Evolutionary conservation across 2,113 vertebrate genomes (phyloP), one percentile per base, ranked within the genome.

Genomic region (Trichechus manatus): DNA sequence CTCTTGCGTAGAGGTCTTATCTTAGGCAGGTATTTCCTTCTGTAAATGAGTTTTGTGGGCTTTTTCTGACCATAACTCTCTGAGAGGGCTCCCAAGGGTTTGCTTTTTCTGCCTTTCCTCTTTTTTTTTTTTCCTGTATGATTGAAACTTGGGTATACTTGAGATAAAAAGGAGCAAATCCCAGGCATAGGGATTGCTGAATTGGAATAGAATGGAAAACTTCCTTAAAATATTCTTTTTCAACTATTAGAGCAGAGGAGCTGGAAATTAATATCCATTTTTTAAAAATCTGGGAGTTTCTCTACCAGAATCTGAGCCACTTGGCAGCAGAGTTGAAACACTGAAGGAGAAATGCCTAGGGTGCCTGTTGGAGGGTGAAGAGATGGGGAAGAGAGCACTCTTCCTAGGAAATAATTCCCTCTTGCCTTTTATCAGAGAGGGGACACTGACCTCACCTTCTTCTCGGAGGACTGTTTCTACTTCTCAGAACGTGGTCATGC

Each of bases 381-480:
- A 1, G 0, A 11, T 3, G 29, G 9, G 27, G 17, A 22, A 39
- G 9, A 44, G 29, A 0, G 6, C 0, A 13, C 22, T 68, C 47
- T 44, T 36, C 72, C 15, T 44, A 56, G 44, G 36, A 78, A 39
- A 29, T 92, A 79, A 97, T 8, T 4, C 53, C 39, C 86, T 66
- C 84, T 87, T 83, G 36, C 56, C 33, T 98, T 97, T 92, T 95
- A 66, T 96, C 23, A 99, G 99, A 98, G 97, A 0, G 97, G 98
- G 68, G 94, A 33, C 42, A 98, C 98, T 44, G 99, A 99, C 92
- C n/a, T 98, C 95, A 99, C 98, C 84, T 99, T 98, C 98, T 99
- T 99, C 98, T 99, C 99, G 1, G 96, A 97, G 85, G 99, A 99
- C 98, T 99, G 99, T 98, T 99, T 99, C 97, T 99, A 99, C 98